Percentiles rank a stretch among this genome's conserved stretches.
Evolutionary conservation across 2,888 invertebrate genomes (phyloP).

Genomic region (Teleiodes luculella): DNA sequence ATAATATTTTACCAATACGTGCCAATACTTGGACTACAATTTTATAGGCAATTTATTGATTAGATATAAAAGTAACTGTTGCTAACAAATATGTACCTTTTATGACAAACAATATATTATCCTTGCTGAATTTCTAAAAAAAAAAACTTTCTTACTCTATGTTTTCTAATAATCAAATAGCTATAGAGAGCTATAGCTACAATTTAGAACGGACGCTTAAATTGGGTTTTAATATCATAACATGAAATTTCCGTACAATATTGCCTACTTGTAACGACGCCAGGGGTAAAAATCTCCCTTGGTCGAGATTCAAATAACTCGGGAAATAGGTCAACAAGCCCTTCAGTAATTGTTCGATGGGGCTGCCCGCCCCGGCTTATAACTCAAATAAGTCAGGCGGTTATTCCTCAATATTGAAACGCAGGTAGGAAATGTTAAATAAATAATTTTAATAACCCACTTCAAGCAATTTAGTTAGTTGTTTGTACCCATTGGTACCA

Average conservation of each 20-base stretch:
- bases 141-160: no score
- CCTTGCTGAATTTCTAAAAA: no score
- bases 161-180: no score
- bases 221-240: slow-evolving; percentile 19
- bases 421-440: background rate
- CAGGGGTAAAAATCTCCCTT: slow-evolving; percentile 34
- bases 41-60: no score
- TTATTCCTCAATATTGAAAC: background rate
- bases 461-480: background rate
- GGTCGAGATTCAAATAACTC: slow-evolving; percentile 42
- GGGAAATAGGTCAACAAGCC: slow-evolving; percentile 57
- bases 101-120: no score
- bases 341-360: slow-evolving; percentile 56
- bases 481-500: no score
- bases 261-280: slow-evolving; percentile 28
- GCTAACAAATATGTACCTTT: no score
- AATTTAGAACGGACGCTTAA: slow-evolving; percentile 36
- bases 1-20: no score
- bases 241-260: slow-evolving; percentile 39
- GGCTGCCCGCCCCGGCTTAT: slow-evolving; percentile 10
- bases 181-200: no score
- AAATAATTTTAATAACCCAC: background rate
- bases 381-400: background rate
- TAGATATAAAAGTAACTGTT: no score
- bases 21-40: no score